Percentiles rank a stretch among this genome's conserved stretches.
phyloP scores from a whole-genome alignment of 2,888 invertebrate species.

The Empis livida region DNA sequence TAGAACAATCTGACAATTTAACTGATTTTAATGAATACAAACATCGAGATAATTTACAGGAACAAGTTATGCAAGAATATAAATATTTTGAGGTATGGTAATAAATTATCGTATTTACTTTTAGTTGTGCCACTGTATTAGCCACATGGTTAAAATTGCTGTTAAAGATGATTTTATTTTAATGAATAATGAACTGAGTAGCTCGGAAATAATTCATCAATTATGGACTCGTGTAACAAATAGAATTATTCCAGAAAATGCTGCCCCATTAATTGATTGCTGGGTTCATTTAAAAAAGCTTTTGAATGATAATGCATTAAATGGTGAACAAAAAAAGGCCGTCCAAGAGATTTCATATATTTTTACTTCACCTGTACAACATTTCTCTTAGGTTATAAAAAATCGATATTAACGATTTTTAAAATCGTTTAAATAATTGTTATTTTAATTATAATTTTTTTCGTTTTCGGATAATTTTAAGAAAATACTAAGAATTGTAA shows the following conservation, averaged over 20 bases:
- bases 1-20: slow-evolving; percentile 65
- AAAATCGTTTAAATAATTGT: too few relatives aligned
- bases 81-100: not conserved
- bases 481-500: too few relatives aligned
- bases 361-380: too few relatives aligned
- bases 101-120: too few relatives aligned
- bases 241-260: slow-evolving; percentile 31
- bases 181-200: slow-evolving; percentile 30
- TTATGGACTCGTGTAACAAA: slow-evolving; percentile 32
- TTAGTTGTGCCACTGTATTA: slow-evolving; percentile 59
- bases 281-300: slow-evolving; percentile 16
- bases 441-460: too few relatives aligned
- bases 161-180: slow-evolving; percentile 43
- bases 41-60: slow-evolving; percentile 73
- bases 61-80: slow-evolving; percentile 48
- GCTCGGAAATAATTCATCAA: slow-evolving; percentile 22
- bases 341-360: too few relatives aligned
- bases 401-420: too few relatives aligned
- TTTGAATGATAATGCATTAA: slow-evolving; percentile 8
- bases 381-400: too few relatives aligned
- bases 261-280: slow-evolving; percentile 25
- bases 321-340: slow-evolving; percentile 15
- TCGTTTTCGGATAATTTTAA: too few relatives aligned
- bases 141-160: slow-evolving; percentile 53
- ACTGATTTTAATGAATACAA: slow-evolving; percentile 74